phyloP scores from a whole-genome alignment of 2,797 vertebrate species.

The Capromys pilorides region DNA sequence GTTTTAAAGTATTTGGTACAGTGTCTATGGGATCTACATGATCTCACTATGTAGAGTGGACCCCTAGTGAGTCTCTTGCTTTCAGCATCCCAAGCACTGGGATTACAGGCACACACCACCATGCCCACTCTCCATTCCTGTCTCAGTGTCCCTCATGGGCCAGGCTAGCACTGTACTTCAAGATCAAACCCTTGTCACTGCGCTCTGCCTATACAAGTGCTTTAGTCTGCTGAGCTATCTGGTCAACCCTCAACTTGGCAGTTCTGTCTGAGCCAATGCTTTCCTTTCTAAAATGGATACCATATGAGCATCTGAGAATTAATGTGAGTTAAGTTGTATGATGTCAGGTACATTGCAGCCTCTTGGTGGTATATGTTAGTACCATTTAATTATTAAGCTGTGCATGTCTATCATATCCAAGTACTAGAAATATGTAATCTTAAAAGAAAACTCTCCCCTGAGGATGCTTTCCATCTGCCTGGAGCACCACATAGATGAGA shows the following conservation, averaged over 20 bases:
- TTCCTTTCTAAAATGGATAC: not conserved
- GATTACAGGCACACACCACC: no score
- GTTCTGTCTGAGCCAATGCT: not conserved
- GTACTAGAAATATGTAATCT: not conserved
- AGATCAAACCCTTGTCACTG: no score
- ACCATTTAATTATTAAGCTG: slow-evolving; percentile 20
- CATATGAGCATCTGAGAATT: not conserved
- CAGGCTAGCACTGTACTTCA: no score
- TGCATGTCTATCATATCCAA: not conserved
- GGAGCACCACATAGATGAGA: not conserved
- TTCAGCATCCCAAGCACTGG: no score
- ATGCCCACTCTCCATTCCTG: no score
- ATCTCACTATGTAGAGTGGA: no score
- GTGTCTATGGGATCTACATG: no score
- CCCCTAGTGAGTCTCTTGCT: no score
- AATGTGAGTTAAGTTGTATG: not conserved
- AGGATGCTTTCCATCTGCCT: slow-evolving; percentile 16
- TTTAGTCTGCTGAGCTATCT: no score
- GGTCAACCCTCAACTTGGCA: not conserved
- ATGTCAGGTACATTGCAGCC: not conserved
- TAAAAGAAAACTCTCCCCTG: not conserved
- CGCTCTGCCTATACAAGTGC: no score
- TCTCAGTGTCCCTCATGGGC: no score
- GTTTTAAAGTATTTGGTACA: no score
- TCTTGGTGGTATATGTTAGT: not conserved